phyloP scores from a whole-genome alignment of 2,888 invertebrate genomes.

The Congeria kusceri region DNA sequence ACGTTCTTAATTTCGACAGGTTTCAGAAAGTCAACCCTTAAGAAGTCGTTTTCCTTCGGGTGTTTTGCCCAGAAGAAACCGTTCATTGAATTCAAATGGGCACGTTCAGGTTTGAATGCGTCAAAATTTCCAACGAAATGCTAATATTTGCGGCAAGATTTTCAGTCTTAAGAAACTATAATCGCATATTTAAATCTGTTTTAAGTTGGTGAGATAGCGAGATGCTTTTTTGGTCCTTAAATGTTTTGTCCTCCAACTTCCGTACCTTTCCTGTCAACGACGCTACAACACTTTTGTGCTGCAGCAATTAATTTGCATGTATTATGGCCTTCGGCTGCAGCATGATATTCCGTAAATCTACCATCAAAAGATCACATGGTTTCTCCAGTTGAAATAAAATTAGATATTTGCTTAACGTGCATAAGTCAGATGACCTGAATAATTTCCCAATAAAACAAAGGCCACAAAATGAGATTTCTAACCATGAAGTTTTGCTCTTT shows the following conservation, averaged over 20 bases:
- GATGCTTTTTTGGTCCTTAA: neutral
- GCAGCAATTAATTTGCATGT: conserved; percentile 35
- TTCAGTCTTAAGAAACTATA: neutral
- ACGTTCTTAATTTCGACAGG: neutral
- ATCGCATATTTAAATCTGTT: neutral
- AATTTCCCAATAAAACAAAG: conserved; percentile 62
- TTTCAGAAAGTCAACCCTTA: neutral
- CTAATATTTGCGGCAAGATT: neutral
- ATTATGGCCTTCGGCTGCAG: conserved; percentile 23
- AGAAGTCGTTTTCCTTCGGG: neutral
- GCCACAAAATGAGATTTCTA: conserved; percentile 45
- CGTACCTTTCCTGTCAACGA: neutral
- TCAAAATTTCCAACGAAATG: neutral
- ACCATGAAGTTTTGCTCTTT: conserved; percentile 31
- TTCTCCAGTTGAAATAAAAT: conserved; percentile 45
- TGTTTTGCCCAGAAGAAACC: neutral
- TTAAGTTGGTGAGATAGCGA: too few species aligned
- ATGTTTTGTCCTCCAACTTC: neutral
- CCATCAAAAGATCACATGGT: conserved; percentile 49
- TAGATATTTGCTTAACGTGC: conserved; percentile 38
- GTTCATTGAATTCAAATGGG: neutral
- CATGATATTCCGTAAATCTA: conserved; percentile 39
- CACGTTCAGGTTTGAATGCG: neutral
- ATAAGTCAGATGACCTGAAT: conserved; percentile 43
- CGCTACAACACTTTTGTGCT: conserved; percentile 38